Evolutionary conservation across 92 coral and sea anemone species (phyloP).

Genomic region (Zoanthus sociatus): DNA sequence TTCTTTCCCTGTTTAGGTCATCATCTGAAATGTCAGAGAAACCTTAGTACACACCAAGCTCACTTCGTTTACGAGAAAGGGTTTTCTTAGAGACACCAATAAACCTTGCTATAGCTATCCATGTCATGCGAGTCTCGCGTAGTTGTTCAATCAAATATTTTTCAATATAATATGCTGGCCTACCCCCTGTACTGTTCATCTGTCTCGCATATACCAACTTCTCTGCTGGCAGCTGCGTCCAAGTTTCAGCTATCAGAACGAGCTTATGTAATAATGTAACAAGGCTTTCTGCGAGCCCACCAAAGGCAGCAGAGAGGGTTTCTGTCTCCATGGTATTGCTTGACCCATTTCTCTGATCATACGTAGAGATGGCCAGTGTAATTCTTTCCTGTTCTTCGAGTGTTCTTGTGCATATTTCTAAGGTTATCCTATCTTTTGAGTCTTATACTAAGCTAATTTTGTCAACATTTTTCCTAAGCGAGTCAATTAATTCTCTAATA

Average conservation of each 20-base stretch:
- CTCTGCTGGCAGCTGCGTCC: too few species aligned
- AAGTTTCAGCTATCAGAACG: too few species aligned
- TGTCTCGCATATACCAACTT: too few species aligned
- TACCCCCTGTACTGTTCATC: too few species aligned
- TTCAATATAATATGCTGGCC: background rate
- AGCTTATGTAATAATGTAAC: too few species aligned
- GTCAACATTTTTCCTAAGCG: background rate
- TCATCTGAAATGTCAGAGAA: background rate
- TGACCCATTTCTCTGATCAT: background rate
- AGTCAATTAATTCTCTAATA: background rate
- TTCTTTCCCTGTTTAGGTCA: background rate
- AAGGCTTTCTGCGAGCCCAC: too few species aligned
- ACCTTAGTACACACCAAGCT: background rate
- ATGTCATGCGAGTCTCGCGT: too few species aligned
- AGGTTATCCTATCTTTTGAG: background rate
- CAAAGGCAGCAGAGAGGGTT: too few species aligned
- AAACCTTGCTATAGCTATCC: too few species aligned
- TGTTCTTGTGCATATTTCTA: background rate
- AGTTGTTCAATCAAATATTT: background rate
- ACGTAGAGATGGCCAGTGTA: background rate
- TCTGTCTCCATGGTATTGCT: background rate
- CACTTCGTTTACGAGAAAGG: too few species aligned
- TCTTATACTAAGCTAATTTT: background rate
- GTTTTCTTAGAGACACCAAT: too few species aligned
- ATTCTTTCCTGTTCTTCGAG: background rate